phyloP scores from a whole-genome alignment of 2,113 vertebrate genomes.

The Benitochromis conjunctus region DNA sequence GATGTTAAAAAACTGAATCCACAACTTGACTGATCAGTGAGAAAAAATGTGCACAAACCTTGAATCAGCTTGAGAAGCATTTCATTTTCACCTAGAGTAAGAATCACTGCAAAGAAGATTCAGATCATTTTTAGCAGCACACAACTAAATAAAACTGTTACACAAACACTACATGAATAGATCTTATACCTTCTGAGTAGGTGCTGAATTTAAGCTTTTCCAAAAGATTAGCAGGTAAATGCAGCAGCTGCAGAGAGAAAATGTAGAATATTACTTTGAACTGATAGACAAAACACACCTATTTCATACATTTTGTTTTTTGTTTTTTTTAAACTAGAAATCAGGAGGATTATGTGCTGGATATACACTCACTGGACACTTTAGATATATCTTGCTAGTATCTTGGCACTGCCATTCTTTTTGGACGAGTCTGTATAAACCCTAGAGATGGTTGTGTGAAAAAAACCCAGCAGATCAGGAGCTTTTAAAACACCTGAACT shows the following conservation, averaged over 20 bases:
- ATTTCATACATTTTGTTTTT: too few species aligned
- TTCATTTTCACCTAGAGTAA: background rate
- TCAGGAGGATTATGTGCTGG: background rate
- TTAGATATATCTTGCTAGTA: background rate
- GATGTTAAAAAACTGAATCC: background rate
- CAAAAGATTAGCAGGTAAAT: conserved; percentile 10
- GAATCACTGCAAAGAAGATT: conserved; percentile 29
- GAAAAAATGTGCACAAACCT: conserved; percentile 27
- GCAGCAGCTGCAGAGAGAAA: conserved; percentile 37
- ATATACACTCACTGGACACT: background rate
- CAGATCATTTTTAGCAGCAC: background rate
- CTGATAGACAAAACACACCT: background rate
- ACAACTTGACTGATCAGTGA: background rate
- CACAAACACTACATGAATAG: background rate
- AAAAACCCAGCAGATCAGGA: background rate
- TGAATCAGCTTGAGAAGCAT: conserved; percentile 4
- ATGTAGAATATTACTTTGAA: background rate
- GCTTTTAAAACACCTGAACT: background rate
- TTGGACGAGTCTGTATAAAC: background rate
- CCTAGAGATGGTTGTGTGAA: background rate
- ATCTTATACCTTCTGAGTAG: conserved; percentile 45
- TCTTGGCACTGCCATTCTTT: background rate
- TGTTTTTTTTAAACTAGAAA: background rate
- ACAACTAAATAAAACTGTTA: background rate
- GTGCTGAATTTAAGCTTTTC: accelerated